Base-by-base conservation (phyloP, 2,888 invertebrate genomes). In the Leptopterna dolabrata region DNA sequence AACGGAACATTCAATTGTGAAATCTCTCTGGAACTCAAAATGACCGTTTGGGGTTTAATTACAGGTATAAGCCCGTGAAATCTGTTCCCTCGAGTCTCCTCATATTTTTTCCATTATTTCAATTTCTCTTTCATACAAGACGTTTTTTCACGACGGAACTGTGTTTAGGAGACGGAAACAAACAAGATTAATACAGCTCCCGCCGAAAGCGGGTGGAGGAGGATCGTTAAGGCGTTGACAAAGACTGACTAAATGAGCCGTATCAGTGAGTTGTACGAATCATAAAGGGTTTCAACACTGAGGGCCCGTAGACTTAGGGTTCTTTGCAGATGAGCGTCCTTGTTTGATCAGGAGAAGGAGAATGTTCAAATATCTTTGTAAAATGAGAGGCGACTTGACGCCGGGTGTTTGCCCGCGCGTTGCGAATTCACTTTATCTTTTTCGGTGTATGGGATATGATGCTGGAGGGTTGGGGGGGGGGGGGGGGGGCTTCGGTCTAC, bases 161-260 rank as follows among this genome's bases (percentile, higher is more conserved):
- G n/a, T n/a, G n/a, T n/a, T n/a, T n/a, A 71, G 14, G 27, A 71
- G 30, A 71, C 71, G 29, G 30, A 71, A 71, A 71, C 16, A 71
- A 51, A 71, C 27, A 27, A 24, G 71, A 71, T 71, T 71, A 71
- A 71, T 71, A 6, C 27, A 27, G 27, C n/a, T 51, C 51, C 6
- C 51, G 16, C 51, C 51, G 16, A 16, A 51, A 70, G 14, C 71
- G 71, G 27, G 27, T 9, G 0, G 14, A 27, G 27, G 71, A 16
- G 7, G 30, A 30, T 71, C 71, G 71, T 71, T 71, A 71, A 27
- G 71, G 14, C 27, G 16, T 71, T 71, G 71, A 71, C 71, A 71
- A 71, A 71, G 71, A 14, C 19, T 24, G 19, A 24, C 71, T 71
- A 71, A 71, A 71, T 71, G 71, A 71, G 71, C 71, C 71, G 71